Evolutionary conservation across 2,113 vertebrate genomes (phyloP).

Genomic region (Poicephalus gulielmi): DNA sequence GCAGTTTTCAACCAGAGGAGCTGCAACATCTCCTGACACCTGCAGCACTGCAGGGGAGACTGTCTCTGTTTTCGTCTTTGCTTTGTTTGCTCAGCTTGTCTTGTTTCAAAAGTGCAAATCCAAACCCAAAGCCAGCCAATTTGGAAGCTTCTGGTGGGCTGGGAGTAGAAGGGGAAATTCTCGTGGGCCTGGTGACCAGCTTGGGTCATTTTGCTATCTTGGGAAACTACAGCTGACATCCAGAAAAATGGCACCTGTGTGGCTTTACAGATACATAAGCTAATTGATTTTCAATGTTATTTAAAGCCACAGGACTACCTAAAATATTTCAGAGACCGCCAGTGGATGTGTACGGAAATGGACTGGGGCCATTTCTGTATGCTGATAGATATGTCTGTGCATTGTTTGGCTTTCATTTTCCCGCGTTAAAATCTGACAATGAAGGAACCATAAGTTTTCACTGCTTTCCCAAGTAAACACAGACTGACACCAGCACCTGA

Average conservation of each 20-base stretch:
- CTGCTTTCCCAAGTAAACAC: neutral
- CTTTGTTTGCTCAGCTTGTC: neutral
- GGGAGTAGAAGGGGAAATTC: neutral
- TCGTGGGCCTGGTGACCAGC: neutral
- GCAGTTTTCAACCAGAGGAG: neutral
- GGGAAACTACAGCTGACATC: conserved; percentile 20
- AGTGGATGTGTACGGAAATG: rapidly evolving
- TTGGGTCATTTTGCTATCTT: conserved; percentile 52
- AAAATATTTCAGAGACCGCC: neutral
- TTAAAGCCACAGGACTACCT: neutral
- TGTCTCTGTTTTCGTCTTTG: neutral
- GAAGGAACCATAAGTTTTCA: neutral
- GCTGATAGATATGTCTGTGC: rapidly evolving
- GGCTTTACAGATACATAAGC: neutral
- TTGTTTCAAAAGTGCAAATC: neutral
- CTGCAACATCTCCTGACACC: neutral
- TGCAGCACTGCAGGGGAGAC: neutral
- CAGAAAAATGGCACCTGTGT: neutral
- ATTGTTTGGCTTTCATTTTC: neutral
- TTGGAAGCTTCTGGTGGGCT: neutral
- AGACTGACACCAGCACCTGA: neutral
- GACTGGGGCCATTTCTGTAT: neutral
- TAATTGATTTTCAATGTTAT: neutral
- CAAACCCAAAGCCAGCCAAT: neutral
- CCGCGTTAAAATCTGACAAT: neutral